Conservation (phyloP, 2,113 vertebrate genomes). For the Thamnophis sirtalis region DNA sequence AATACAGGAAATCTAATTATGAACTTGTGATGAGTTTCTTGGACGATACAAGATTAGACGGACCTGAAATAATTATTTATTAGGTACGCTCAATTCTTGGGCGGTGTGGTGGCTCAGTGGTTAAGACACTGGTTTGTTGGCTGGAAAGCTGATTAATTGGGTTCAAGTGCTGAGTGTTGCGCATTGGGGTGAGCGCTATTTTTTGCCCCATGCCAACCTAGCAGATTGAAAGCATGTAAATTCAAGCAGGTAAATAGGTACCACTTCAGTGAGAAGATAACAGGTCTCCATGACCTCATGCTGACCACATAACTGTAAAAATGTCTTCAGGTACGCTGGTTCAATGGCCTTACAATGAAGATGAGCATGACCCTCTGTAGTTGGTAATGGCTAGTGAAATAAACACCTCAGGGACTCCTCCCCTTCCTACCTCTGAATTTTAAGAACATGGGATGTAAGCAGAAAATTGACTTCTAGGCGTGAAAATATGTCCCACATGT, state of each 20-base stretch:
- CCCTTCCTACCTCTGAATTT: not conserved
- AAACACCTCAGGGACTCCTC: not conserved
- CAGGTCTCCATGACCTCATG: not conserved
- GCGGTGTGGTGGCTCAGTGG: not conserved
- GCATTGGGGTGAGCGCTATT: not conserved
- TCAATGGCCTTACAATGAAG: not conserved
- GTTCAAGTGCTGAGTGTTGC: not conserved
- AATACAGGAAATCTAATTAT: not conserved
- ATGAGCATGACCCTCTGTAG: not conserved
- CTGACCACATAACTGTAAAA: not conserved
- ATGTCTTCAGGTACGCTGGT: not conserved
- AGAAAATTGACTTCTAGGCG: not conserved
- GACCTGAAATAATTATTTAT: not conserved
- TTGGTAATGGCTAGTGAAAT: not conserved
- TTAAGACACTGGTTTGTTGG: not conserved
- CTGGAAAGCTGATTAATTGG: not conserved
- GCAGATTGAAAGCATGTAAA: not conserved
- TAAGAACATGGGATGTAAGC: not conserved
- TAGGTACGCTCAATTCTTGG: not conserved
- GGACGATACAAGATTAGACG: not conserved
- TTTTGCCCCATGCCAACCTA: not conserved
- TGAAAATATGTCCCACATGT: not conserved
- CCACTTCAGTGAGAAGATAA: not conserved
- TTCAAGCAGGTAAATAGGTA: not conserved
- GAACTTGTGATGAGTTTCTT: not conserved